Base-by-base conservation (phyloP, 2,797 vertebrate species). In the Anguilla anguilla region DNA sequence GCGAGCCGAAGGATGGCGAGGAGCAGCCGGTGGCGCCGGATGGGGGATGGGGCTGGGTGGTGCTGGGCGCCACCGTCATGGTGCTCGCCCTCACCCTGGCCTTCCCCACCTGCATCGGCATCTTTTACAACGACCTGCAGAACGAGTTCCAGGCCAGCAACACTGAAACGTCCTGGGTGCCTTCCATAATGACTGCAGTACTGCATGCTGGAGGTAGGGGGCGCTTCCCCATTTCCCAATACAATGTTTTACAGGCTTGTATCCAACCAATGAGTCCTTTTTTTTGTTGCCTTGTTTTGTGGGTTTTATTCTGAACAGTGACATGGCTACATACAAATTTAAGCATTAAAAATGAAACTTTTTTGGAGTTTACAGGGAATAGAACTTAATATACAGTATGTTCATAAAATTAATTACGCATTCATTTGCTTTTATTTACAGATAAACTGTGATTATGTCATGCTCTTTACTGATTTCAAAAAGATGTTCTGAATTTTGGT, bases 111-210 rank as follows among this genome's bases (percentile, higher is more conserved):
- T 98, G 97, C 39, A 91, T 97, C 0, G 97, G 98, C 0, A 93
- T 99, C 93, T 99, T 98, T 94, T 99, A 98, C 96, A 97, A 92
- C 0, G 97, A 99, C 82, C 94, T 99, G 85, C 98, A 99, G 95
- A 94, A 11, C 0, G 97, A 98, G 77, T 99, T 99, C 90, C 92
- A 96, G 2, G 97, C 98, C 89, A 95, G 94, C 95, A 99, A 98
- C 91, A 98, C 97, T 0, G 93, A 98, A 92, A 99, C 97, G 0
- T 99, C 98, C 0, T 99, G 98, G 98, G 97, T 99, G 90, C 98
- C 98, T 0, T 98, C 98, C 92, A 98, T 99, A 93, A 96, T 97
- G 96, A 97, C 94, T 0, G 97, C 98, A 0, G 95, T 95, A 92
- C 95, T 99, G 61, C 96, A 99, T 0, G 97, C 96, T 13, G 98